These are phyloP conservation scores for Oostethus manadensis DNA, from an alignment of 2,113 vertebrate species.

Conservation along the genomic window DNA sequence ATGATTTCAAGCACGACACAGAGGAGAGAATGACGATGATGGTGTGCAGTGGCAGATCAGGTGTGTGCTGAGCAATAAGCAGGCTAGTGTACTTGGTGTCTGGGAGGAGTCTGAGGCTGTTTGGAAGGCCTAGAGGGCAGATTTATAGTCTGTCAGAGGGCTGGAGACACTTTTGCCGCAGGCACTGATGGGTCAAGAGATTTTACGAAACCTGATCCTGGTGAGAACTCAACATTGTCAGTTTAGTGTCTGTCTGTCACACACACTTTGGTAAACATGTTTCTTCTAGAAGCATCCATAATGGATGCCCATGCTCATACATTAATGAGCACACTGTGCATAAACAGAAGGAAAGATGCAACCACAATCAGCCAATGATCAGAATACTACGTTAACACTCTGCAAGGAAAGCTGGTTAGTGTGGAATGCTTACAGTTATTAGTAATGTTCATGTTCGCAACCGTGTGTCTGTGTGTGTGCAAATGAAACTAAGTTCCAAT, in stretches of 20 bases:
- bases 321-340: background rate
- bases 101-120: slow-evolving; percentile 27
- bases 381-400: slow-evolving; percentile 32
- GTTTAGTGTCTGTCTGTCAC: slow-evolving; percentile 24
- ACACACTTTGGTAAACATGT: slow-evolving; percentile 40
- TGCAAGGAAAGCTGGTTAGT: slow-evolving; percentile 39
- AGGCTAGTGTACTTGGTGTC: slow-evolving; percentile 29
- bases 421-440: slow-evolving; percentile 31
- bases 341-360: slow-evolving; percentile 10
- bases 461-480: slow-evolving; percentile 25
- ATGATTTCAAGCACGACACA: slow-evolving; percentile 30
- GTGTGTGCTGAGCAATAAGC: slow-evolving; percentile 45
- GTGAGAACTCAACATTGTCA: slow-evolving; percentile 63
- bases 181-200: slow-evolving; percentile 45
- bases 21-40: slow-evolving; percentile 40
- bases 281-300: slow-evolving; percentile 38
- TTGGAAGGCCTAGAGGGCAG: slow-evolving; percentile 31
- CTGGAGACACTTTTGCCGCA: slow-evolving; percentile 52
- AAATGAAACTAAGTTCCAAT: slow-evolving; percentile 15
- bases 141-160: slow-evolving; percentile 58
- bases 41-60: slow-evolving; percentile 51
- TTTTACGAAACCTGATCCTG: slow-evolving; percentile 63
- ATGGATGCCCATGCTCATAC: slow-evolving; percentile 2
- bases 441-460: slow-evolving; percentile 35
- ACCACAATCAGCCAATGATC: background rate